Evolutionary conservation across 2,797 vertebrate genomes (phyloP).

Genomic region (Notamacropus eugenii): DNA sequence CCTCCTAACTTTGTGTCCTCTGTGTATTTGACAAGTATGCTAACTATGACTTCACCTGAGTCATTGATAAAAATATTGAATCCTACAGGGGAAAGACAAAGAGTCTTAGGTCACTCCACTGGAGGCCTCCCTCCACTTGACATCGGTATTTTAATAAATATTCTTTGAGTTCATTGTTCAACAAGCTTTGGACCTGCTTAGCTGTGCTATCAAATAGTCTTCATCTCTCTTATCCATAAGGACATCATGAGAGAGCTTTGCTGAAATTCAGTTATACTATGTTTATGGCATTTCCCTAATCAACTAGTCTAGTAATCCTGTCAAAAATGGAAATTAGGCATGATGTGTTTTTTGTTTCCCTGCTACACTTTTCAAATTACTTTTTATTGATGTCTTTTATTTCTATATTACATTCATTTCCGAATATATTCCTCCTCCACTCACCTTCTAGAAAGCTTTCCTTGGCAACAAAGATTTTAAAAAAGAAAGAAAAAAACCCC

Average conservation of each 20-base stretch:
- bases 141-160: not conserved
- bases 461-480: not conserved
- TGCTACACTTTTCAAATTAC: not conserved
- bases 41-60: not conserved
- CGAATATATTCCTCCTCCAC: not conserved
- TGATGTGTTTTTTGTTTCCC: not conserved
- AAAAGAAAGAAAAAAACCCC: not conserved
- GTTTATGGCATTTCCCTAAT: not conserved
- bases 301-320: not conserved
- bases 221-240: not conserved
- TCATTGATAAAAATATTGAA: not conserved
- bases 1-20: not conserved
- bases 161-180: not conserved
- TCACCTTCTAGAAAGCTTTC: not conserved
- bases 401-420: not conserved
- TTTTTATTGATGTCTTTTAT: conserved; percentile 8
- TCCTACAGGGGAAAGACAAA: not conserved
- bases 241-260: not conserved
- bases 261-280: not conserved
- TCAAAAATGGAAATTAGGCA: not conserved
- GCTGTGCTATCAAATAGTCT: not conserved
- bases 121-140: not conserved
- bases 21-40: not conserved
- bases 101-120: not conserved
- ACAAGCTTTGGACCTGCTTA: not conserved